Percentiles rank a stretch among this genome's conserved stretches.
phyloP scores from a whole-genome alignment of 2,797 vertebrate genomes.

The Sebastes steindachneri region DNA sequence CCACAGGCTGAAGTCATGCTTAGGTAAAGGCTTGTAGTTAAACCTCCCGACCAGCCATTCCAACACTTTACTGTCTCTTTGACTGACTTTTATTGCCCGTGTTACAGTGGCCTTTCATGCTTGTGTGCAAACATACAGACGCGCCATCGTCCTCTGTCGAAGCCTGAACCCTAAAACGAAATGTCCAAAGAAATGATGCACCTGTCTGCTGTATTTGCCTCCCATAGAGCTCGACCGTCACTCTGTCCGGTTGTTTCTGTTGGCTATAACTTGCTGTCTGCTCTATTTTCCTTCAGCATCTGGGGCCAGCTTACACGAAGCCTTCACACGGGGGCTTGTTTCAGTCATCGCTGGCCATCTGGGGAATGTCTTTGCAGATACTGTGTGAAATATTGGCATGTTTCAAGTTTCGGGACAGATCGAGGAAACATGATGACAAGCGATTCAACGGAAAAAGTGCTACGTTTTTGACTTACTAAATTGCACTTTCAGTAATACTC shows the following conservation, averaged over 20 bases:
- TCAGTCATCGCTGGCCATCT: conserved; percentile 4
- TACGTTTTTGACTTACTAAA: background rate
- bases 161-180: conserved; percentile 5
- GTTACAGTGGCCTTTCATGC: conserved; percentile 20
- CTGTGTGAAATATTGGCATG: background rate
- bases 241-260: conserved; percentile 44
- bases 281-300: conserved; percentile 42
- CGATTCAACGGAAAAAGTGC: background rate
- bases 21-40: background rate
- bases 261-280: conserved; percentile 10
- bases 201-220: conserved; percentile 19
- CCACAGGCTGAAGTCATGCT: conserved; percentile 35
- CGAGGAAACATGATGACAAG: background rate
- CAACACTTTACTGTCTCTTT: conserved; percentile 11
- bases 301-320: conserved; percentile 14
- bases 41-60: background rate
- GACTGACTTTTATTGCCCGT: conserved; percentile 24
- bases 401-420: background rate
- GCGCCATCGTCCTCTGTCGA: conserved; percentile 5
- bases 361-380: conserved; percentile 16
- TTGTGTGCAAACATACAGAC: conserved; percentile 27
- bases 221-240: conserved; percentile 19
- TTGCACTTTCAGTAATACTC: background rate
- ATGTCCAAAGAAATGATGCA: conserved; percentile 1
- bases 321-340: conserved; percentile 16